Evolutionary conservation across 2,888 invertebrate genomes (phyloP).

Genomic region (Calliphora vomitoria): DNA sequence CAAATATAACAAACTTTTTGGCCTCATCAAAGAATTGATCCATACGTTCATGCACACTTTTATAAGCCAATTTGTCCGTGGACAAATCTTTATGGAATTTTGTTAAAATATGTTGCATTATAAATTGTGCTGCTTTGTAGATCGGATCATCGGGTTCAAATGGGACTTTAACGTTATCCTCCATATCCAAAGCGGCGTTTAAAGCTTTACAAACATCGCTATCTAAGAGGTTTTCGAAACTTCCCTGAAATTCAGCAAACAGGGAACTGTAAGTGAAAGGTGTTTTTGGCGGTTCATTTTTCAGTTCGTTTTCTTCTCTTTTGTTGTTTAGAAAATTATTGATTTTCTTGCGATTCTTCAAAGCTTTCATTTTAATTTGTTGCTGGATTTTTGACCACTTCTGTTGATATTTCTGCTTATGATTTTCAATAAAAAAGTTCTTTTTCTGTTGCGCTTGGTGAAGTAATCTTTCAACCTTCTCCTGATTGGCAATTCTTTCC

Average conservation of each 20-base stretch:
- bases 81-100: constrained; percentile 81
- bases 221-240: constrained; percentile 79
- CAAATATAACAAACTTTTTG: constrained; percentile 80
- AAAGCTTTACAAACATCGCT: constrained; percentile 80
- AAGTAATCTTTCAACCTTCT: constrained; percentile 74
- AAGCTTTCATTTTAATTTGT: constrained; percentile 63
- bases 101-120: constrained; percentile 80
- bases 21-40: constrained; percentile 79
- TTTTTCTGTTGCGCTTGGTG: constrained; percentile 74
- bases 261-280: constrained; percentile 56
- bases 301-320: constrained; percentile 2
- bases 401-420: constrained; percentile 63
- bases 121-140: constrained; percentile 82
- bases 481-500: constrained; percentile 79
- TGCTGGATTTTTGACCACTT: constrained; percentile 75
- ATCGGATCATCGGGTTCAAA: constrained; percentile 79
- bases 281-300: neutral
- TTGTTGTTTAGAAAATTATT: neutral
- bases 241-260: constrained; percentile 76
- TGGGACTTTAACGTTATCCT: constrained; percentile 75
- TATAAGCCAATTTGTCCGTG: constrained; percentile 75
- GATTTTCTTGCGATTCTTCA: constrained; percentile 21
- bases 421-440: constrained; percentile 77
- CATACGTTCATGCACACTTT: constrained; percentile 76
- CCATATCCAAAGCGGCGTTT: constrained; percentile 79